These are phyloP conservation scores for Heliconius ethilla DNA, from an alignment of 2,888 invertebrate genomes.

Conservation along the genomic window DNA sequence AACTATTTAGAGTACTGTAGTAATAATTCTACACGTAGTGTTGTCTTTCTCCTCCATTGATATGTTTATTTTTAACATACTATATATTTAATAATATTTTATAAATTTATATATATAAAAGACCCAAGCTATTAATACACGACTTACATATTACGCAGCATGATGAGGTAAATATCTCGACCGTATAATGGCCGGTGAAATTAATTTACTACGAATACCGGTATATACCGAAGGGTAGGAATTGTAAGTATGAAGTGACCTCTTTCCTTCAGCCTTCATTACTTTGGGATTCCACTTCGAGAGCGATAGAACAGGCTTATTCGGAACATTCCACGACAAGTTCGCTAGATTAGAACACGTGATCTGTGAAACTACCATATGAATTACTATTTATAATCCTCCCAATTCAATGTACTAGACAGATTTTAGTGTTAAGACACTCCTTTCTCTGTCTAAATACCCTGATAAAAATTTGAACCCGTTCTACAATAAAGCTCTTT, in stretches of 20 bases:
- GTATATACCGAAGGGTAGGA: conserved; percentile 22
- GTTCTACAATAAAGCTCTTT: no score
- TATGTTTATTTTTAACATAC: neutral
- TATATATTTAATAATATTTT: no score
- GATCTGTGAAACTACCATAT: neutral
- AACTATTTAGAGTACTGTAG: neutral
- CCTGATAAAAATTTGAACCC: no score
- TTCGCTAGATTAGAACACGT: conserved; percentile 3
- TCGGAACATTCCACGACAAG: conserved; percentile 24
- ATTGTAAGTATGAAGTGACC: conserved; percentile 25
- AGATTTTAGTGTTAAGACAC: no score
- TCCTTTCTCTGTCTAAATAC: no score
- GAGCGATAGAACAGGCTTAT: conserved; percentile 26
- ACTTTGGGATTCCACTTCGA: conserved; percentile 35
- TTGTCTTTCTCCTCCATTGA: conserved; percentile 1
- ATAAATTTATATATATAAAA: no score
- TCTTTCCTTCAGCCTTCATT: conserved; percentile 31
- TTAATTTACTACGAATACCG: conserved; percentile 22
- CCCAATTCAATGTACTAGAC: neutral
- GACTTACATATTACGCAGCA: neutral
- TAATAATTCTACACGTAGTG: no score
- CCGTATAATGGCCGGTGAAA: conserved; percentile 5
- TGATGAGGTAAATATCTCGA: conserved; percentile 13
- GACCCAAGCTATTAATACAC: neutral
- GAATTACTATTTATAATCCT: neutral